A percentile compares a stretch with the other conserved stretches of the same genome.
Evolutionary conservation across 37 sponge, comb jelly and placozoan species (phyloP).

Genomic region (Tethya wilhelma): DNA sequence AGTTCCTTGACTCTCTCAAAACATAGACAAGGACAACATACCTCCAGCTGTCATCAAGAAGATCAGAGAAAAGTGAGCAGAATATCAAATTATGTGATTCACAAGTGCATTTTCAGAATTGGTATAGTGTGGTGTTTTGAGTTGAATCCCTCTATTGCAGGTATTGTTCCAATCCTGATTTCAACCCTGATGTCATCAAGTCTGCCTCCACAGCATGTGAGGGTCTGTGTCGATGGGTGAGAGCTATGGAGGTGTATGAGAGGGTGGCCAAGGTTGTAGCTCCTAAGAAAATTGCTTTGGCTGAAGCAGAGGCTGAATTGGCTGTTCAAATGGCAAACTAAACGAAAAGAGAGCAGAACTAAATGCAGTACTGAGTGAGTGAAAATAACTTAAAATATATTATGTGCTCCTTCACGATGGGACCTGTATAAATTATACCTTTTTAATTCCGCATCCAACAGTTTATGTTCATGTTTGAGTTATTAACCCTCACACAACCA

Average conservation of each 20-base stretch:
- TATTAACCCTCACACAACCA: not conserved
- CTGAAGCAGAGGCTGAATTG: conserved; percentile 87
- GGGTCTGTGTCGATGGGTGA: conserved; percentile 96
- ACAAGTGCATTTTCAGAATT: not conserved
- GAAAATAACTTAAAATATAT: not conserved
- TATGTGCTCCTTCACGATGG: not conserved
- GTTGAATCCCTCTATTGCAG: conserved; percentile 23
- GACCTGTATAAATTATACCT: not conserved
- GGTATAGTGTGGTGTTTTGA: not conserved
- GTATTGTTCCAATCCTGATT: conserved; percentile 88
- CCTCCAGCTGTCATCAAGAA: conserved; percentile 91
- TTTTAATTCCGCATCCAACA: not conserved
- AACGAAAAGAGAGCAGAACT: conserved; percentile 93
- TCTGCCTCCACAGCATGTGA: conserved; percentile 94
- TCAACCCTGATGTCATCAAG: conserved; percentile 88
- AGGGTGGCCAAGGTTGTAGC: conserved; percentile 99
- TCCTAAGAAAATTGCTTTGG: conserved; percentile 93
- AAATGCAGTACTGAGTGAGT: conserved; percentile 59
- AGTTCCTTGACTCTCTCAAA: conserved; percentile 96
- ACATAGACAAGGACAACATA: conserved; percentile 98
- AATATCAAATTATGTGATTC: not conserved
- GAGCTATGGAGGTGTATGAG: conserved; percentile 99
- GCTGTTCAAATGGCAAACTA: conserved; percentile 93
- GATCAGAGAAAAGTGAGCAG: conserved; percentile 92
- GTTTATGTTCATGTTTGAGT: not conserved